These are phyloP conservation scores for Amphiprion percula DNA, from an alignment of 2,113 vertebrate genomes.

Conservation along the genomic window DNA sequence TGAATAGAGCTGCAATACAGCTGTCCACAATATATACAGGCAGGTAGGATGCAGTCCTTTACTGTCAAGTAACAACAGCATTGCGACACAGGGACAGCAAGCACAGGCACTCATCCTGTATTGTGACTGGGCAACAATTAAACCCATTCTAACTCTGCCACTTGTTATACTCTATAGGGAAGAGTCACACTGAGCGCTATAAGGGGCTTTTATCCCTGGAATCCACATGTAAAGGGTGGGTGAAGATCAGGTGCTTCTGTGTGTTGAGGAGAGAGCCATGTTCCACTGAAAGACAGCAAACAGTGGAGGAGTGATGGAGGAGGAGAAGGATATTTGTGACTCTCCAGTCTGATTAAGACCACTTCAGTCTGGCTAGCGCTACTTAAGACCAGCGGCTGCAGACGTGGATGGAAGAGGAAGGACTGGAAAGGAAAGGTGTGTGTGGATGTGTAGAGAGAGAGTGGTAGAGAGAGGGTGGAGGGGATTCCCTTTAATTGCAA, in stretches of 20 bases:
- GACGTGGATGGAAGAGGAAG: conserved; percentile 47
- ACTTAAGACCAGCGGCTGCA: conserved; percentile 53
- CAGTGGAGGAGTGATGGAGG: conserved; percentile 39
- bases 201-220: neutral
- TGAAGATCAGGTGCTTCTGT: conserved; percentile 18
- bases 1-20: conserved; percentile 12
- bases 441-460: conserved; percentile 19
- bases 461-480: conserved; percentile 45
- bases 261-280: conserved; percentile 7
- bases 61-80: neutral
- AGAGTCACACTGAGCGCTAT: neutral
- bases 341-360: conserved; percentile 79
- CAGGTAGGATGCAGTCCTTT: conserved; percentile 4
- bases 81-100: neutral
- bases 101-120: neutral
- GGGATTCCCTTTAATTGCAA: conserved; percentile 87
- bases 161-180: conserved; percentile 4
- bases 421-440: conserved; percentile 10
- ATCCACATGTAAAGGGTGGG: conserved; percentile 36
- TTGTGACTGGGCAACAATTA: neutral
- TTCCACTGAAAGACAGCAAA: conserved; percentile 38
- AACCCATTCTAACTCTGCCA: neutral
- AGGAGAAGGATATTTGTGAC: conserved; percentile 52
- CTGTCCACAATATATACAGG: conserved; percentile 34
- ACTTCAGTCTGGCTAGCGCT: conserved; percentile 66